Evolutionary conservation across 2,888 invertebrate species (phyloP), one percentile per base, ranked within the genome.

Genomic region (Pandemis corylana): DNA sequence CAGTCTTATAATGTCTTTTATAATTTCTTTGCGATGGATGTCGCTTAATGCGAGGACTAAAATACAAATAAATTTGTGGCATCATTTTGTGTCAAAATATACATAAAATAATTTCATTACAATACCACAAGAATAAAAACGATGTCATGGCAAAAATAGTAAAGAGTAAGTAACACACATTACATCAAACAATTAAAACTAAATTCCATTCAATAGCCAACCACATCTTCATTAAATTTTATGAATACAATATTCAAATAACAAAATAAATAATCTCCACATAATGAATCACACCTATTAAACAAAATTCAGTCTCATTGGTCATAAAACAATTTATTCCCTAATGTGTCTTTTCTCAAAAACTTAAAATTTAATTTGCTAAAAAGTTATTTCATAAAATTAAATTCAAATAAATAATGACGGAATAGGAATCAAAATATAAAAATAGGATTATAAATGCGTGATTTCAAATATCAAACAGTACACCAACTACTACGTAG

Each of bases 271-370:
- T 93, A 92, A 92, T 91, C 89, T 89, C 88, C 84, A 87, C 82
- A 85, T 81, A 80, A 80, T 82, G 83, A 88, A 89, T 85, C 82
- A 84, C 88, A 88, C 89, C 85, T 83, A 83, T 87, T 90, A 90
- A 92, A 93, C 90, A 91, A 93, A 75, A 93, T 93, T 94, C 94
- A 94, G 94, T 94, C 94, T 94, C 92, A 93, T 94, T 89, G 87
- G 89, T 90, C 86, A 88, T 87, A 89, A 92, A 90, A 87, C 83
- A 80, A 84, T 85, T 86, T 86, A 82, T 82, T 83, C 84, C 81
- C 83, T 83, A 80, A 79, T 84, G 81, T 85, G 85, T 89, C 91
- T 89, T 89, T 89, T 88, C 89, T 91, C 89, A 90, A 92, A 77
- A 90, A 89, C 90, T 82, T 86, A 79, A 80, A 78, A 82, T 81